These are phyloP conservation scores for Himalopsyche kuldschensis DNA, from an alignment of 2,888 invertebrate species.

Conservation along the genomic window DNA sequence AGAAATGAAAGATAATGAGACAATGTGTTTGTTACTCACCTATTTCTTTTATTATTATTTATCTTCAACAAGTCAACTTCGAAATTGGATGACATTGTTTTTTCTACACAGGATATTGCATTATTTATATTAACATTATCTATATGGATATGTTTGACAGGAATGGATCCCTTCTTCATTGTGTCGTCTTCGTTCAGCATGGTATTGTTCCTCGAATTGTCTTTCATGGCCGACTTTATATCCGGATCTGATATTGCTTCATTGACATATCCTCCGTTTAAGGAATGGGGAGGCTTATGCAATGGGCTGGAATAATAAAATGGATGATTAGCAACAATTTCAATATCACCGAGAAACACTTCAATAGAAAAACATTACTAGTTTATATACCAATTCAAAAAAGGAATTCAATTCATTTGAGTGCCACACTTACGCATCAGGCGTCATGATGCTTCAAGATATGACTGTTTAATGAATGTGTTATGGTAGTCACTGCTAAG, in stretches of 20 bases:
- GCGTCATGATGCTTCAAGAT: not conserved
- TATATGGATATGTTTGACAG: constrained; percentile 39
- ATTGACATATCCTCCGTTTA: constrained; percentile 79
- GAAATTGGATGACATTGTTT: constrained; percentile 36
- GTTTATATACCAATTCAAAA: not conserved
- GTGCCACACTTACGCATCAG: not conserved
- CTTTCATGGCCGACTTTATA: constrained; percentile 41
- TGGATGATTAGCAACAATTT: not conserved
- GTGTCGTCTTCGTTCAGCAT: constrained; percentile 26
- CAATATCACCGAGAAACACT: not conserved
- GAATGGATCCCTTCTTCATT: constrained; percentile 35
- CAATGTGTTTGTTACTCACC: not conserved
- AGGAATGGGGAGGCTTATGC: constrained; percentile 66
- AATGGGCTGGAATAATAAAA: constrained; percentile 59
- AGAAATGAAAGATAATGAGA: no score
- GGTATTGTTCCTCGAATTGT: constrained; percentile 31
- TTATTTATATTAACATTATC: constrained; percentile 41
- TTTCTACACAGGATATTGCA: constrained; percentile 34
- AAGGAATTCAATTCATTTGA: not conserved
- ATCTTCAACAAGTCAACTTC: constrained; percentile 44
- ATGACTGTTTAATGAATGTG: not conserved
- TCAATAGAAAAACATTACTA: not conserved
- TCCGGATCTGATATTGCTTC: constrained; percentile 73
- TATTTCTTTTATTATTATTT: constrained; percentile 39
- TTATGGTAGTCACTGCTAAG: not conserved